Percentiles rank a stretch among this genome's conserved stretches.
phyloP scores from a whole-genome alignment of 1,140 invertebrate genomes.

The Pseudomyrmex gracilis region DNA sequence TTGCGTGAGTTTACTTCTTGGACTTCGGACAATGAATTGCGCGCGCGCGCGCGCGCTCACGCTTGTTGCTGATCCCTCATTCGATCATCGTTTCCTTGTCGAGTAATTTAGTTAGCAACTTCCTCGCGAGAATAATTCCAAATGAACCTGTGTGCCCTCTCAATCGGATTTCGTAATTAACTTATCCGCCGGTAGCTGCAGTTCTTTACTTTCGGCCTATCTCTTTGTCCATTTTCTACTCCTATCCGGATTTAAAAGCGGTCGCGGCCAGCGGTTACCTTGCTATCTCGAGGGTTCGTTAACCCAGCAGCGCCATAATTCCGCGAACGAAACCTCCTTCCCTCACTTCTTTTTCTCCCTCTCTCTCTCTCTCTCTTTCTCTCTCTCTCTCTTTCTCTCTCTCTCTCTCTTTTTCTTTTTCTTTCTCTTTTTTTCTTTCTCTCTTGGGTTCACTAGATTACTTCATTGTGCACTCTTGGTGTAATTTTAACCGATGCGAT shows the following conservation, averaged over 20 bases:
- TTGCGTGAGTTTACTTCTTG: neutral
- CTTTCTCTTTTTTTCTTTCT: too few relatives aligned
- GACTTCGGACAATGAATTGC: neutral
- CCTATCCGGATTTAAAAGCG: slow-evolving; percentile 41
- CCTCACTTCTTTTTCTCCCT: too few relatives aligned
- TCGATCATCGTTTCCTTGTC: slow-evolving; percentile 34
- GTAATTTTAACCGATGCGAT: neutral
- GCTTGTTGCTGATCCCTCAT: slow-evolving; percentile 11
- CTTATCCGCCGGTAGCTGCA: slow-evolving; percentile 38
- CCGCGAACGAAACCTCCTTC: neutral
- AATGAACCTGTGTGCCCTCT: slow-evolving; percentile 19
- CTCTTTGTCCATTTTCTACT: slow-evolving; percentile 4
- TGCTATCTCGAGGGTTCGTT: slow-evolving; percentile 34
- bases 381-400: neutral
- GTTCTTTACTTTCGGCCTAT: slow-evolving; percentile 47
- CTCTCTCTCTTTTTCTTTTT: too few relatives aligned
- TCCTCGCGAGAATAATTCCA: slow-evolving; percentile 45
- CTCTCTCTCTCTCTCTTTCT: too few relatives aligned
- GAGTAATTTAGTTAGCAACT: slow-evolving; percentile 58
- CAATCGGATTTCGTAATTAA: slow-evolving; percentile 59
- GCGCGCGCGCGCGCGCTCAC: too few relatives aligned
- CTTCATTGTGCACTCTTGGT: neutral
- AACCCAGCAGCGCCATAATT: slow-evolving; percentile 33
- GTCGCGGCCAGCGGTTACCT: slow-evolving; percentile 12
- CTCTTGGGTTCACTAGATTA: slow-evolving; percentile 18